Conservation (phyloP, 2,888 invertebrate genomes). For the Agonum fuliginosum region DNA sequence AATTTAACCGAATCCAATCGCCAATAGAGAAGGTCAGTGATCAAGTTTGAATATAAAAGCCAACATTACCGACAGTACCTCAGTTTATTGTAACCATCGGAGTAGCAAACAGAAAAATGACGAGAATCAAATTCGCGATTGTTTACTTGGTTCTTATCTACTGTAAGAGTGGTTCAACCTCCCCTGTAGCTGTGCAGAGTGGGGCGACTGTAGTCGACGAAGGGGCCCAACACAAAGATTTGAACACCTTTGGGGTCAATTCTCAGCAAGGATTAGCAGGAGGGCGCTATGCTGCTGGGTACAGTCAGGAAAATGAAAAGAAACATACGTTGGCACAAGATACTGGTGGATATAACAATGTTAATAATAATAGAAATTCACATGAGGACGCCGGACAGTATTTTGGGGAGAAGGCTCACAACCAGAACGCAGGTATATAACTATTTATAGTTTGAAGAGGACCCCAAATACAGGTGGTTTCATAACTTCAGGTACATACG, state of each 20-base stretch:
- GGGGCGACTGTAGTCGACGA: constrained; percentile 44
- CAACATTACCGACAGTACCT: not conserved
- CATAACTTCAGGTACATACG: too few relatives aligned
- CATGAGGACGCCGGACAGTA: constrained; percentile 67
- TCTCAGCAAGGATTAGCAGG: constrained; percentile 67
- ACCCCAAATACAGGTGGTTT: too few relatives aligned
- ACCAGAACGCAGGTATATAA: constrained; percentile 66
- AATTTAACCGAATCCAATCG: constrained; percentile 15
- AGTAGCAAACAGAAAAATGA: constrained; percentile 33
- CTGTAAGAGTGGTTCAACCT: not conserved
- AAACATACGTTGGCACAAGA: constrained; percentile 67
- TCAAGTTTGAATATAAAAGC: constrained; percentile 12
- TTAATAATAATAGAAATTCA: constrained; percentile 66
- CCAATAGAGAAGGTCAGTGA: constrained; percentile 49
- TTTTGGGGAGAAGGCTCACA: constrained; percentile 67
- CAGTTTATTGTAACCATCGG: constrained; percentile 20
- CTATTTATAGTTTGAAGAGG: not conserved
- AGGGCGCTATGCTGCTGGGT: constrained; percentile 67
- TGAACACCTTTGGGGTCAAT: constrained; percentile 10
- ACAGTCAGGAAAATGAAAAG: constrained; percentile 67
- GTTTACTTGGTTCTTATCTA: constrained; percentile 13
- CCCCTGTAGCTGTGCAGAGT: constrained; percentile 32
- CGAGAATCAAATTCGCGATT: not conserved
- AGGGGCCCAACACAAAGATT: constrained; percentile 33
- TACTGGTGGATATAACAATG: constrained; percentile 67